Conservation (phyloP, 2,113 vertebrate genomes). For the Pseudonaja textilis region DNA sequence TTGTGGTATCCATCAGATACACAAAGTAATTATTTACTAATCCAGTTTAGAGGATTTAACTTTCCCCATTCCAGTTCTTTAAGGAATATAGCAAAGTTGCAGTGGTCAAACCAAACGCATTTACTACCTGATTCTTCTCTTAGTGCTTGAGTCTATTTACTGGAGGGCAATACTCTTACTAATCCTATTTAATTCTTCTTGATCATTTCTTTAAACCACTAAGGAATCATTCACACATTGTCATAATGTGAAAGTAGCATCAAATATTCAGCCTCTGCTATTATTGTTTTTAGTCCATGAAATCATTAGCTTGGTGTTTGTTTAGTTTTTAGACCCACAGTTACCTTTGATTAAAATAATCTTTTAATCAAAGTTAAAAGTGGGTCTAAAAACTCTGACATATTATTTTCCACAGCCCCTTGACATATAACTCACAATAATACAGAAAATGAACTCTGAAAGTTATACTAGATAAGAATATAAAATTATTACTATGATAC, state of each 20-base stretch:
- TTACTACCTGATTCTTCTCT: conserved; percentile 78
- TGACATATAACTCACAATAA: neutral
- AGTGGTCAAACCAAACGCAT: conserved; percentile 78
- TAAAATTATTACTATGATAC: conserved; percentile 15
- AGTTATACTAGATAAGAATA: conserved; percentile 7
- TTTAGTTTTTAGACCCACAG: neutral
- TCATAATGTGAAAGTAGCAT: conserved; percentile 79
- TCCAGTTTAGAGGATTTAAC: conserved; percentile 77
- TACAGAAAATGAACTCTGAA: neutral
- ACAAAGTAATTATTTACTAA: conserved; percentile 83
- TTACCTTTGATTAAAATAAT: neutral
- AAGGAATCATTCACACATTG: conserved; percentile 73
- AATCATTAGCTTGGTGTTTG: conserved; percentile 36
- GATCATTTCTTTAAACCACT: conserved; percentile 67
- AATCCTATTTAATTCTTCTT: conserved; percentile 80
- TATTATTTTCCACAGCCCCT: neutral
- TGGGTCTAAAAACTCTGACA: neutral
- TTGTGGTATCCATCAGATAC: conserved; percentile 72
- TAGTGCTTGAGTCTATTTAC: conserved; percentile 70
- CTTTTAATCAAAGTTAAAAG: neutral
- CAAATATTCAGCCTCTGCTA: conserved; percentile 86
- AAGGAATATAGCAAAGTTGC: conserved; percentile 79
- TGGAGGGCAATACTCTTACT: conserved; percentile 75
- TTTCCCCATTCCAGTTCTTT: conserved; percentile 78
- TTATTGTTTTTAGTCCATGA: conserved; percentile 70